These are phyloP conservation scores for Zophobas morio DNA, from an alignment of 1,140 invertebrate genomes.

Conservation along the genomic window DNA sequence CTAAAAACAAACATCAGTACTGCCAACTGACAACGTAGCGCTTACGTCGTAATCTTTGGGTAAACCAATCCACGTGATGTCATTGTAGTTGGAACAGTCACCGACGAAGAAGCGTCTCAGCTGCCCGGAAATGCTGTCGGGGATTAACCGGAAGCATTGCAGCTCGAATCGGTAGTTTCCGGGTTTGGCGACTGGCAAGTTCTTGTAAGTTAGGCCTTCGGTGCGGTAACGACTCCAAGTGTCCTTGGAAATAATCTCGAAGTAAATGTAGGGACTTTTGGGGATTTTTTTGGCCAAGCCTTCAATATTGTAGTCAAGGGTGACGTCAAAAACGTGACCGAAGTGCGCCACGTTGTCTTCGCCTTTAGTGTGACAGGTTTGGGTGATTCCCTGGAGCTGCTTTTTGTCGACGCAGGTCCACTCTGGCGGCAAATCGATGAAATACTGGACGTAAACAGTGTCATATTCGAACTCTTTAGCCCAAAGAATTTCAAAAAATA, in stretches of 20 bases:
- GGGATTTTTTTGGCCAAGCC: conserved; percentile 43
- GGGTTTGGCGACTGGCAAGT: conserved; percentile 58
- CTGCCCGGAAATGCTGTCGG: conserved; percentile 48
- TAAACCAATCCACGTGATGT: conserved; percentile 59
- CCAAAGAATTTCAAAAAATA: conserved; percentile 62
- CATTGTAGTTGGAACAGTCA: conserved; percentile 60
- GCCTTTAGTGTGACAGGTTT: conserved; percentile 53
- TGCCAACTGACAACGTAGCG: neutral
- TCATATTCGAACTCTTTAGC: conserved; percentile 61
- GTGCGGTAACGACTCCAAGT: conserved; percentile 60
- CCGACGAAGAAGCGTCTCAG: conserved; percentile 63
- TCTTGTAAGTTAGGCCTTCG: conserved; percentile 62
- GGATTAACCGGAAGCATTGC: conserved; percentile 59
- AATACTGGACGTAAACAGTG: conserved; percentile 60
- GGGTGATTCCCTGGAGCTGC: conserved; percentile 57
- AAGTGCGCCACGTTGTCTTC: conserved; percentile 56
- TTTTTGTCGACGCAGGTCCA: conserved; percentile 54
- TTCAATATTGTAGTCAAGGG: conserved; percentile 58
- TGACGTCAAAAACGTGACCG: conserved; percentile 58
- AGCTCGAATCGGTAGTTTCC: conserved; percentile 57
- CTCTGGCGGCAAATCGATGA: conserved; percentile 58
- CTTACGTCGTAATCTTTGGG: conserved; percentile 58
- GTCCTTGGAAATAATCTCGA: conserved; percentile 63
- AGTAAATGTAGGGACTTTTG: conserved; percentile 61
- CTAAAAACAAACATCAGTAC: conserved; percentile 49